A percentile compares a stretch with the other conserved stretches of the same genome.
These are phyloP conservation scores for Erethizon dorsatum DNA, from an alignment of 2,797 vertebrate genomes.

Conservation along the genomic window DNA sequence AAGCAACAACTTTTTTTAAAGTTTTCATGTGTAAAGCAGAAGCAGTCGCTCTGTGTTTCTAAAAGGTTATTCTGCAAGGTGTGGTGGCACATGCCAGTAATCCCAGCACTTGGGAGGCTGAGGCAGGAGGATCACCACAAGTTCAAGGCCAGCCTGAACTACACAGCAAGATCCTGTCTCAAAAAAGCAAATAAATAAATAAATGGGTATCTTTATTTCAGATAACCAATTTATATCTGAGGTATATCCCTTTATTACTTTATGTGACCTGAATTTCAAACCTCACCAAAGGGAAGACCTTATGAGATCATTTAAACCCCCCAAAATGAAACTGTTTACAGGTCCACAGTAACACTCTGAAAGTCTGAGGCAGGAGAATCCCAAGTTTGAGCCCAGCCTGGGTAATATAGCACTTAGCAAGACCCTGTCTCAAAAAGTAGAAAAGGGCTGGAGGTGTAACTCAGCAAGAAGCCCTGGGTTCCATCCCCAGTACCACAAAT, in stretches of 20 bases:
- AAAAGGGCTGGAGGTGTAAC: background rate
- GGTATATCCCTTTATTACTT: background rate
- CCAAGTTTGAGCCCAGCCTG: background rate
- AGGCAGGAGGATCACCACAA: background rate
- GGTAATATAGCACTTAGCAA: background rate
- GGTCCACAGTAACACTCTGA: background rate
- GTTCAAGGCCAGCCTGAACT: background rate
- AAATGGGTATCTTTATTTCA: background rate
- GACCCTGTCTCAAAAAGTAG: background rate
- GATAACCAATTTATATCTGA: background rate
- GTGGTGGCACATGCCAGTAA: background rate
- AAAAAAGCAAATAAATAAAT: background rate
- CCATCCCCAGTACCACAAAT: background rate
- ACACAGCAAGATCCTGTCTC: background rate
- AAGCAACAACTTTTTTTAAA: background rate
- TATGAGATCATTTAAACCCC: slow-evolving; percentile 16
- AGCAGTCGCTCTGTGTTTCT: background rate
- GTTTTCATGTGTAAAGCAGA: background rate
- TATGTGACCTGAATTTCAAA: slow-evolving; percentile 53
- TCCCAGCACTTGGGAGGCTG: background rate
- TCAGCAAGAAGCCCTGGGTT: background rate
- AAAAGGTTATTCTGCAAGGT: background rate
- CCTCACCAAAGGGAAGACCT: slow-evolving; percentile 8
- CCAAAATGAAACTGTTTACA: background rate
- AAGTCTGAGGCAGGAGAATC: background rate